These are phyloP conservation scores for Synergus japonicus DNA, from an alignment of 2,888 invertebrate species.

Conservation along the genomic window DNA sequence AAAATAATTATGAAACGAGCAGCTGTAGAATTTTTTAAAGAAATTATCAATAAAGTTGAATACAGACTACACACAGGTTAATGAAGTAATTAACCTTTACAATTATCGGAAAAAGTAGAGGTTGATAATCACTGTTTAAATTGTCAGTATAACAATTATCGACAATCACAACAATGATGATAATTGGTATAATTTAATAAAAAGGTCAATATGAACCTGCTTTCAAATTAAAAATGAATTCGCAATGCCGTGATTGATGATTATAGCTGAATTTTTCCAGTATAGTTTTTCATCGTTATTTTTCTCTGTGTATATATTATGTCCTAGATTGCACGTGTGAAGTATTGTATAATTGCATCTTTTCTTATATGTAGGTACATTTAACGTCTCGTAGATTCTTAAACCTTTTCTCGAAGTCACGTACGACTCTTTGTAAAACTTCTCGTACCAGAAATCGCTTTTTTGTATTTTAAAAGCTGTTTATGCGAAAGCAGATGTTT, in stretches of 20 bases:
- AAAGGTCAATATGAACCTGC: neutral
- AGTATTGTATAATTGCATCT: slow-evolving; percentile 7
- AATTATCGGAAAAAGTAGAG: neutral
- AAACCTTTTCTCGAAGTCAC: neutral
- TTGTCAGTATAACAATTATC: neutral
- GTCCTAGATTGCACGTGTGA: slow-evolving; percentile 1
- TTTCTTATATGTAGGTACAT: neutral
- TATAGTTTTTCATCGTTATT: neutral
- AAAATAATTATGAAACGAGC: too few relatives aligned
- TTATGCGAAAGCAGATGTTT: neutral
- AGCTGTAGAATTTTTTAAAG: too few relatives aligned
- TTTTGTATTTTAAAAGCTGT: neutral
- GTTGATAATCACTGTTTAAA: neutral
- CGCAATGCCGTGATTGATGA: neutral
- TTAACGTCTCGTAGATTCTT: neutral
- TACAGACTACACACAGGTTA: neutral
- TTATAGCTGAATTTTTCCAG: neutral
- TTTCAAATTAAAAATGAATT: neutral
- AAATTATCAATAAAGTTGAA: too few relatives aligned
- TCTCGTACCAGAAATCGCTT: neutral
- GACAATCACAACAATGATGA: neutral
- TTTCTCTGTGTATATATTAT: neutral
- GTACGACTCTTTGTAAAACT: neutral
- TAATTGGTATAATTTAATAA: neutral
- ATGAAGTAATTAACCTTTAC: neutral